Percentiles rank a stretch among this genome's conserved stretches.
Conservation (phyloP, 1,140 invertebrate species). For the Bombus sibiricus region DNA sequence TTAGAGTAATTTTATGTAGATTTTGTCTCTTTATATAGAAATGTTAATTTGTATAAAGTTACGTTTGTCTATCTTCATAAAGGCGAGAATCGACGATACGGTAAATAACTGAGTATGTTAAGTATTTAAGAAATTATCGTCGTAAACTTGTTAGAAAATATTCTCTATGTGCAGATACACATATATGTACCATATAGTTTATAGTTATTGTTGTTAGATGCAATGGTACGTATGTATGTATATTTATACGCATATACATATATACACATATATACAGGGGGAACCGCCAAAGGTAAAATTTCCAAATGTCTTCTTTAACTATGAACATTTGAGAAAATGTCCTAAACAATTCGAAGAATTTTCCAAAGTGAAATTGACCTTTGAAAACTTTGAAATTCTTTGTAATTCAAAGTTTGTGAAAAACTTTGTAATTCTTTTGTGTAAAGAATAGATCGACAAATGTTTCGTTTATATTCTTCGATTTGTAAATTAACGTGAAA, state of each 20-base stretch:
- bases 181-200: constrained; percentile 61
- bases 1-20: not conserved
- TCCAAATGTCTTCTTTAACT: constrained; percentile 11
- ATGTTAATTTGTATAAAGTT: not conserved
- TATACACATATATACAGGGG: constrained; percentile 43
- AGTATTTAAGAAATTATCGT: constrained; percentile 54
- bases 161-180: constrained; percentile 52
- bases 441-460: too few relatives aligned
- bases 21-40: too few relatives aligned
- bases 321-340: constrained; percentile 7
- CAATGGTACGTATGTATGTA: constrained; percentile 38
- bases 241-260: constrained; percentile 35
- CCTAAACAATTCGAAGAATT: not conserved
- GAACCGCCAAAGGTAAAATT: constrained; percentile 29
- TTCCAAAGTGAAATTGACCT: not conserved
- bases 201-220: constrained; percentile 60
- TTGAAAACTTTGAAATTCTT: too few relatives aligned
- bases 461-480: not conserved
- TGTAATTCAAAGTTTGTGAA: too few relatives aligned
- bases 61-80: constrained; percentile 9
- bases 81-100: constrained; percentile 6
- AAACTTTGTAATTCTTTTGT: too few relatives aligned
- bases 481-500: not conserved
- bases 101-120: constrained; percentile 42
- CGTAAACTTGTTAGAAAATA: constrained; percentile 53